These are phyloP conservation scores for Sitobion miscanthi DNA, from an alignment of 1,140 invertebrate species.

Conservation along the genomic window DNA sequence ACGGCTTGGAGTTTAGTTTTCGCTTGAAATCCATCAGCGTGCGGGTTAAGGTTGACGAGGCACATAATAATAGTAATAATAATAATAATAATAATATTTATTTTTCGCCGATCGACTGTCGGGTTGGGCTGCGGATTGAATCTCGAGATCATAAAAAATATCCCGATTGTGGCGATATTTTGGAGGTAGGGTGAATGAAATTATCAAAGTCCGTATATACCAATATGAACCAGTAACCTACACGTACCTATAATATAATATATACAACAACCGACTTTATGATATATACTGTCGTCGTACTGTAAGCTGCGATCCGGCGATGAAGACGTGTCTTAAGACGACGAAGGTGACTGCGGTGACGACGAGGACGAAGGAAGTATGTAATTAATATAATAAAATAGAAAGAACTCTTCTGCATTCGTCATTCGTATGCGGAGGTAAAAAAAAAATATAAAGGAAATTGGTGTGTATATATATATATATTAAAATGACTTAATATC, in stretches of 20 bases:
- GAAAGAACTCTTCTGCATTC: background rate
- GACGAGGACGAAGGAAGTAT: background rate
- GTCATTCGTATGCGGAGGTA: background rate
- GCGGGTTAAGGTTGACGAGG: no score
- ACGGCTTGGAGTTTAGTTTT: background rate
- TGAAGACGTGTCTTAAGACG: background rate
- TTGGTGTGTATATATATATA: background rate
- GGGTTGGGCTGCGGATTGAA: background rate
- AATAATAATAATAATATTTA: background rate
- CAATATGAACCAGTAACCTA: background rate
- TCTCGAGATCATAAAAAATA: background rate
- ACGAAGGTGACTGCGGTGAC: background rate
- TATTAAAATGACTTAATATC: background rate
- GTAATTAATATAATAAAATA: background rate
- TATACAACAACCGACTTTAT: background rate
- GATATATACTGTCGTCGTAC: background rate
- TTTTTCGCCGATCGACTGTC: background rate
- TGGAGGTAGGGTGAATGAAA: background rate
- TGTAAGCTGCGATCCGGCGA: background rate
- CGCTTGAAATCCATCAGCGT: background rate
- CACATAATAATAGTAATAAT: background rate
- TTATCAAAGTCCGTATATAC: background rate
- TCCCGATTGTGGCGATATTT: background rate
- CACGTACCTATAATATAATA: background rate
- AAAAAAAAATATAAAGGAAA: background rate